Percentiles rank a stretch among this genome's conserved stretches.
Evolutionary conservation across 1,140 invertebrate genomes (phyloP).

Genomic region (Penaeus chinensis): DNA sequence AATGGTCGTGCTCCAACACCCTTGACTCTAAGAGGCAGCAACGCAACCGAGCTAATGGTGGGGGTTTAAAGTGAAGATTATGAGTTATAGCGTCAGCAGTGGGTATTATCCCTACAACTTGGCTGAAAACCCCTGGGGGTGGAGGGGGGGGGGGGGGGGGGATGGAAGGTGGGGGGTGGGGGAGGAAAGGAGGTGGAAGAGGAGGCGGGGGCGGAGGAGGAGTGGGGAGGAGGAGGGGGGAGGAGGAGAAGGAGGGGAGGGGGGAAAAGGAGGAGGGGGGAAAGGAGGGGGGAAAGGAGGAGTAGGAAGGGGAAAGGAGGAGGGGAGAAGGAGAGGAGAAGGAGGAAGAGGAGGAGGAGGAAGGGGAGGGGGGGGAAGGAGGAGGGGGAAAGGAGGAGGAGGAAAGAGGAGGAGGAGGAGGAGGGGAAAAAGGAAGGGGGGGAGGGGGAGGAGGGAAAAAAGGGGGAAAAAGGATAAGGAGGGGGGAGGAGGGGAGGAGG

Average conservation of each 20-base stretch:
- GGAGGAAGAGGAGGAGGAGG: too few relatives aligned
- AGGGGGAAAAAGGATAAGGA: neutral
- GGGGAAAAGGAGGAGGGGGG: too few relatives aligned
- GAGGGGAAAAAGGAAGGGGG: neutral
- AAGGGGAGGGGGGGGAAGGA: neutral
- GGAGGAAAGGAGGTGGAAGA: too few relatives aligned
- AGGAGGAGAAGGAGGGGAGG: too few relatives aligned
- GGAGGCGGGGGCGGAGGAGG: too few relatives aligned
- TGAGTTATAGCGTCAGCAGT: conserved; percentile 37
- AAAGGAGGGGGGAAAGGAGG: neutral
- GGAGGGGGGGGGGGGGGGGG: neutral
- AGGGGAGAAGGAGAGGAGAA: too few relatives aligned
- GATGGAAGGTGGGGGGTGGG: neutral
- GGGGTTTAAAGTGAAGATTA: conserved; percentile 38
- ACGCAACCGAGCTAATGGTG: conserved; percentile 5
- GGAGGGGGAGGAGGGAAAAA: neutral
- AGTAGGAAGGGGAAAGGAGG: neutral
- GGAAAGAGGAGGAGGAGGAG: neutral
- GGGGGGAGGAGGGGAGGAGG: neutral
- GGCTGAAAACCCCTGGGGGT: neutral
- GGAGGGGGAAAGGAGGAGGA: neutral
- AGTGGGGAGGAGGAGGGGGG: too few relatives aligned
- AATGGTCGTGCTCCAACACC: conserved; percentile 41
- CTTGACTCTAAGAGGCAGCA: conserved; percentile 14
- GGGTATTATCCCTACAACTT: conserved; percentile 49